Conservation (phyloP, 2,113 vertebrate species). For the Gallinago undulata region DNA sequence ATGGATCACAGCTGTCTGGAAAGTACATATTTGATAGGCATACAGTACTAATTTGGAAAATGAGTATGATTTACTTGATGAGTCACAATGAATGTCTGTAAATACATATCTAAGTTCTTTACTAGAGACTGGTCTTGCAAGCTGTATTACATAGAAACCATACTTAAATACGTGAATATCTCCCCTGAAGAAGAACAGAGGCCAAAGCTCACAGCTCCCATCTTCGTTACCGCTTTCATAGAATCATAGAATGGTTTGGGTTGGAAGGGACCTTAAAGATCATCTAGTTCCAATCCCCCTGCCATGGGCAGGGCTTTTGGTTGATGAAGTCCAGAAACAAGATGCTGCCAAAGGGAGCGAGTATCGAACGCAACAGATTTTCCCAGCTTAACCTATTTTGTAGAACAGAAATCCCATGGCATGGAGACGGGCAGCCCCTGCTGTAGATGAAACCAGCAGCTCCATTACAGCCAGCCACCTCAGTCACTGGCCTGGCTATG, state of each 20-base stretch:
- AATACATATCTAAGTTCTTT: slow-evolving; percentile 31
- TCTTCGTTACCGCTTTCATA: not conserved
- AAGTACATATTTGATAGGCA: slow-evolving; percentile 44
- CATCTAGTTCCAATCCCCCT: too few species aligned
- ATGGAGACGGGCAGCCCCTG: not conserved
- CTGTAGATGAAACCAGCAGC: not conserved
- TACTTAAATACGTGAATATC: not conserved
- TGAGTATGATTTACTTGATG: slow-evolving; percentile 63
- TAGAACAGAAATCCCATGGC: not conserved
- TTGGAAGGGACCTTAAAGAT: too few species aligned
- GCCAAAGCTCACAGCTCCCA: not conserved
- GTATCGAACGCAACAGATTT: not conserved
- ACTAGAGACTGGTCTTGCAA: not conserved
- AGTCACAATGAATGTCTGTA: slow-evolving; percentile 57
- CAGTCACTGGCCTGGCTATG: not conserved
- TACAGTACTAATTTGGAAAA: slow-evolving; percentile 61
- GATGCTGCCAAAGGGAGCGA: not conserved
- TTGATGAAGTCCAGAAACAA: not conserved
- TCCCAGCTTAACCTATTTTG: not conserved
- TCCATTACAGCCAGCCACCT: not conserved
- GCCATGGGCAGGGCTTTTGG: not conserved
- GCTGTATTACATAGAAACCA: not conserved
- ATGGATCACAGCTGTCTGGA: slow-evolving; percentile 47
- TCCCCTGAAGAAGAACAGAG: not conserved
- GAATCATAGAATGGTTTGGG: too few species aligned